These are phyloP conservation scores for Ypsolopha scabrella DNA, from an alignment of 2,888 invertebrate genomes.

Conservation along the genomic window DNA sequence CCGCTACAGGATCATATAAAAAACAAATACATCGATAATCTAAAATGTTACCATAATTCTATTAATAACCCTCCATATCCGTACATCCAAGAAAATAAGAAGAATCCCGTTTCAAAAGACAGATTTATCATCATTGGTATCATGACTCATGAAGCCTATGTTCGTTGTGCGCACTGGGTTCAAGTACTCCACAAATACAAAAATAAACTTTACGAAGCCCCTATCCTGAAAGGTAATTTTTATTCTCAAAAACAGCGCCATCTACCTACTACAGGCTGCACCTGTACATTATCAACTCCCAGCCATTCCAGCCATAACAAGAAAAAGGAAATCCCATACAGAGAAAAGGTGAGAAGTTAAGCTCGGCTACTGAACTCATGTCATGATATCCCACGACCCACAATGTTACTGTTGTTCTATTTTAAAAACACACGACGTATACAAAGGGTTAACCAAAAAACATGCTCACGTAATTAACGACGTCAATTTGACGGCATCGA, in stretches of 20 bases:
- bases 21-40: conserved; percentile 20
- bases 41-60: conserved; percentile 47
- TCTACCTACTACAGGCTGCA: too few relatives aligned
- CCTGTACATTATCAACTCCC: too few relatives aligned
- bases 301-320: too few relatives aligned
- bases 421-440: too few relatives aligned
- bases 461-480: too few relatives aligned
- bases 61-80: conserved; percentile 39
- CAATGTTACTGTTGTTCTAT: not conserved
- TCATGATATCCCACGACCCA: not conserved
- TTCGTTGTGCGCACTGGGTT: conserved; percentile 37
- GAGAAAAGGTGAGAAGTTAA: too few relatives aligned
- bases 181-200: conserved; percentile 45
- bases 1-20: conserved; percentile 46
- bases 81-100: conserved; percentile 15
- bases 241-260: not conserved
- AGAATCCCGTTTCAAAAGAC: conserved; percentile 13
- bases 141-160: conserved; percentile 42
- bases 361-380: too few relatives aligned
- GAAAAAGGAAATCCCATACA: too few relatives aligned
- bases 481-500: too few relatives aligned
- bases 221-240: conserved; percentile 38
- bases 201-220: conserved; percentile 32
- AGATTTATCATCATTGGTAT: conserved; percentile 48
- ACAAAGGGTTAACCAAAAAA: too few relatives aligned